Percentiles rank a stretch among this genome's conserved stretches.
phyloP scores from a whole-genome alignment of 2,113 vertebrate genomes.

The Oreochromis aureus region DNA sequence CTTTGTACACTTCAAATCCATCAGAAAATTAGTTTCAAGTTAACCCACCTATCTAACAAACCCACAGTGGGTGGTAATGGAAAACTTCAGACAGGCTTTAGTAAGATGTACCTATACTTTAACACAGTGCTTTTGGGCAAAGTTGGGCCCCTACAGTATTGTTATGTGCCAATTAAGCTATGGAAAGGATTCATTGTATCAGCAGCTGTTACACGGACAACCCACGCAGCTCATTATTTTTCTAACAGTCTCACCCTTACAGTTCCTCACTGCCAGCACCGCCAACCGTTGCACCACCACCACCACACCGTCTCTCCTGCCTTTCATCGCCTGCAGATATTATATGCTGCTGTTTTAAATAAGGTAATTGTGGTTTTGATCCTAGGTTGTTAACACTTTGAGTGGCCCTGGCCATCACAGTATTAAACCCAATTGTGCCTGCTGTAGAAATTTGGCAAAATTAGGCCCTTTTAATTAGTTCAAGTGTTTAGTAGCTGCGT shows the following conservation, averaged over 20 bases:
- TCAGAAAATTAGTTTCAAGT: not conserved
- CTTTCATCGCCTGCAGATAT: not conserved
- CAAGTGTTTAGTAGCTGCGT: not conserved
- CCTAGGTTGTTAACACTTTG: constrained; percentile 8
- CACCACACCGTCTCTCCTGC: not conserved
- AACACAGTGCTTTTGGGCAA: not conserved
- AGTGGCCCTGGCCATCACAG: not conserved
- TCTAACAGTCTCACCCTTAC: not conserved
- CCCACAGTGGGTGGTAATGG: not conserved
- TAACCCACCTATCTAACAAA: not conserved
- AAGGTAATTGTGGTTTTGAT: constrained; percentile 32
- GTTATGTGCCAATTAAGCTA: not conserved
- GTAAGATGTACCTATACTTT: not conserved
- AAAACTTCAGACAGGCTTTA: not conserved
- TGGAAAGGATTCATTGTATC: not conserved
- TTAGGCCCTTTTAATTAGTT: constrained; percentile 22
- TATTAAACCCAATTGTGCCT: constrained; percentile 24
- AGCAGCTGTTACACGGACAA: not conserved
- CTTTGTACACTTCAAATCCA: no score
- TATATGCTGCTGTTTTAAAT: constrained; percentile 8
- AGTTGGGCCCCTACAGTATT: not conserved
- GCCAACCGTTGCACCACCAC: not conserved
- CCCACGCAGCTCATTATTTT: constrained; percentile 15
- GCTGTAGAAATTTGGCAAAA: constrained; percentile 6
- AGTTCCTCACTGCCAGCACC: not conserved